Evolutionary conservation across 2,113 vertebrate species (phyloP).

Genomic region (Macrotus californicus): DNA sequence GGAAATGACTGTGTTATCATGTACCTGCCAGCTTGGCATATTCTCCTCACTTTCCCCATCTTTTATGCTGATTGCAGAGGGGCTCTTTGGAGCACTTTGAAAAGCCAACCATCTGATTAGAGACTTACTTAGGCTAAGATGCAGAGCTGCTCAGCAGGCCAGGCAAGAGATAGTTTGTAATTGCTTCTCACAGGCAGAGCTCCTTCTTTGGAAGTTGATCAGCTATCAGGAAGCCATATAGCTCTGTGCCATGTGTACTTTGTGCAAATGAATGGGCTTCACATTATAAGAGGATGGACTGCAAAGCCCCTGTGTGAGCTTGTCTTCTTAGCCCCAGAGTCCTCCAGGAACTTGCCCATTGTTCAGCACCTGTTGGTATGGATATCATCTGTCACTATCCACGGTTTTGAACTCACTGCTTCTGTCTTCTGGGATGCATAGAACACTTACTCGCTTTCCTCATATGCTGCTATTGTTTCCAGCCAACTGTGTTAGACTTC

Average conservation of each 20-base stretch:
- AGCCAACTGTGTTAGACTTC: neutral
- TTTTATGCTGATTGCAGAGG: constrained; percentile 75
- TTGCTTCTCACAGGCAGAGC: constrained; percentile 66
- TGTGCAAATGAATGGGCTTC: neutral
- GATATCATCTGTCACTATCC: neutral
- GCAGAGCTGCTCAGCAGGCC: constrained; percentile 54
- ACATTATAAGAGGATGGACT: neutral
- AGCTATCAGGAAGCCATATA: neutral
- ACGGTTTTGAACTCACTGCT: neutral
- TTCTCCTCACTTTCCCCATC: constrained; percentile 36
- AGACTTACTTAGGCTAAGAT: constrained; percentile 65
- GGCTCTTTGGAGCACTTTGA: constrained; percentile 67
- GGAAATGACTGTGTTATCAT: constrained; percentile 60
- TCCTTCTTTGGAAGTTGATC: constrained; percentile 51
- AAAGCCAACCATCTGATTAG: constrained; percentile 76
- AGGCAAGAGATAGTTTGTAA: constrained; percentile 70
- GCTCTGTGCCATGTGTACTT: neutral
- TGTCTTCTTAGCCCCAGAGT: neutral
- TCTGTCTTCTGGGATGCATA: neutral
- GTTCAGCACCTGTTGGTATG: neutral
- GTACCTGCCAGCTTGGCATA: constrained; percentile 43
- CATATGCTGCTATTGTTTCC: neutral
- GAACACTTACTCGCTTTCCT: neutral
- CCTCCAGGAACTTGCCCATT: neutral
- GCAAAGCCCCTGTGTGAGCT: neutral